Evolutionary conservation across 2,113 vertebrate genomes (phyloP), one percentile per base, ranked within the genome.

Genomic region (Dunckerocampus dactyliophorus): DNA sequence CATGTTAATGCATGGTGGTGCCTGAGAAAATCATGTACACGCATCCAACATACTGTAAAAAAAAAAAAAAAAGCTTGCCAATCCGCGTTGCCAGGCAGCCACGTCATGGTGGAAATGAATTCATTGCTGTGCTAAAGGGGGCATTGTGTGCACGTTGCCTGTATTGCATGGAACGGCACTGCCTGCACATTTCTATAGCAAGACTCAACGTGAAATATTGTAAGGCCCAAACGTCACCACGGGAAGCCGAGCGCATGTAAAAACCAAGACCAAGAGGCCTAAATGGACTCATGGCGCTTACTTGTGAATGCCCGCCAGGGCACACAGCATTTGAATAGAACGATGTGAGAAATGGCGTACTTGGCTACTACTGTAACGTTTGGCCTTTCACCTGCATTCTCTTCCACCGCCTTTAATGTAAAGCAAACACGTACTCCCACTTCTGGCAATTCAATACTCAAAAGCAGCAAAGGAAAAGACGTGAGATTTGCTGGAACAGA

Each of bases 41-140:
- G 34, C 34, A 37, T 37, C 4, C 34, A 37, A 37, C 34, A 37
- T 37, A 7, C 34, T 8, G 34, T 37, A 6, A 6, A 37, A 37
- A 37, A 37, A 37, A 37, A 37, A 1, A 6, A 34, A 34, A 8
- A 20, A 49, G 20, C 49, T 24, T 0, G 13, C 21, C 49, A 51
- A 51, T 22, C 53, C 13, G 73, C 22, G 58, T 72, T 75, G 83
- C 82, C 72, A 77, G 69, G 78, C 72, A 78, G 70, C 77, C 61
- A 46, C n/a, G 74, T 84, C 67, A 71, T 14, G 21, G 62, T 73
- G 80, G 82, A 60, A 86, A 84, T 77, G 70, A 79, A n/a, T n/a
- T n/a, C n/a, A n/a, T n/a, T n/a, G n/a, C n/a, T n/a, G n/a, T n/a
- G n/a, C 76, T 79, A 81, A 67, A 79, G 64, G 17, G 64, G 34